These are phyloP conservation scores for Podilymbus podiceps DNA, from an alignment of 2,113 vertebrate genomes.

Conservation along the genomic window DNA sequence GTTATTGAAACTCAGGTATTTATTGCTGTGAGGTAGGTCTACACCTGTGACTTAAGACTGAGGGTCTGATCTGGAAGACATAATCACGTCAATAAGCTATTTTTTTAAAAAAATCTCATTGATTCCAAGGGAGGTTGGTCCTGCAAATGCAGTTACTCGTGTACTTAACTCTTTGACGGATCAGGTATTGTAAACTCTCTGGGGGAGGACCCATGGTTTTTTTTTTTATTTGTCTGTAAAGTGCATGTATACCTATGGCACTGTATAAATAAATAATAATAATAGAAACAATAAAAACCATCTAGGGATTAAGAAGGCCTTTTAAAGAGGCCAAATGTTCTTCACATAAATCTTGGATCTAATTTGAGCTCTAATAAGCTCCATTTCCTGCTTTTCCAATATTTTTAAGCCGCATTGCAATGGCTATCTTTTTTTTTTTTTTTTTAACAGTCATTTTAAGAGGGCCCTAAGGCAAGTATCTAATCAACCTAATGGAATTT, in stretches of 20 bases:
- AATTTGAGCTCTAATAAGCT: slow-evolving; percentile 68
- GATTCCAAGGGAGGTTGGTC: neutral
- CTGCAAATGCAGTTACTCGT: neutral
- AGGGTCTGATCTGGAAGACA: neutral
- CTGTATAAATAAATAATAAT: slow-evolving; percentile 64
- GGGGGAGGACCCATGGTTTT: neutral
- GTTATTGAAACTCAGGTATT: neutral
- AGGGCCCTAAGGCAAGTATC: slow-evolving; percentile 58
- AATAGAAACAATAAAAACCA: slow-evolving; percentile 62
- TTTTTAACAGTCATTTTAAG: slow-evolving; percentile 57
- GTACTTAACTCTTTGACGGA: neutral
- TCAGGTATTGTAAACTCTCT: slow-evolving; percentile 40
- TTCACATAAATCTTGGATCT: slow-evolving; percentile 65
- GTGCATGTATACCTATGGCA: slow-evolving; percentile 46
- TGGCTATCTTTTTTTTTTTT: slow-evolving; percentile 36
- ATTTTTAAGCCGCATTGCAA: slow-evolving; percentile 44
- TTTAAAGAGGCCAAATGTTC: slow-evolving; percentile 61
- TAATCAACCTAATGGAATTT: slow-evolving; percentile 69
- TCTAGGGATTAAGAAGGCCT: slow-evolving; percentile 57
- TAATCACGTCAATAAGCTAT: neutral
- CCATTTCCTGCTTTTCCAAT: slow-evolving; percentile 64
- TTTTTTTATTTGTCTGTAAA: slow-evolving; percentile 68
- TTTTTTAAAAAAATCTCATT: neutral
- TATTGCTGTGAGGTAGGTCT: neutral
- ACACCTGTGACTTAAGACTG: neutral